Evolutionary conservation across 2,888 invertebrate genomes (phyloP), one percentile per base, ranked within the genome.

Genomic region (Tiliacea aurago): DNA sequence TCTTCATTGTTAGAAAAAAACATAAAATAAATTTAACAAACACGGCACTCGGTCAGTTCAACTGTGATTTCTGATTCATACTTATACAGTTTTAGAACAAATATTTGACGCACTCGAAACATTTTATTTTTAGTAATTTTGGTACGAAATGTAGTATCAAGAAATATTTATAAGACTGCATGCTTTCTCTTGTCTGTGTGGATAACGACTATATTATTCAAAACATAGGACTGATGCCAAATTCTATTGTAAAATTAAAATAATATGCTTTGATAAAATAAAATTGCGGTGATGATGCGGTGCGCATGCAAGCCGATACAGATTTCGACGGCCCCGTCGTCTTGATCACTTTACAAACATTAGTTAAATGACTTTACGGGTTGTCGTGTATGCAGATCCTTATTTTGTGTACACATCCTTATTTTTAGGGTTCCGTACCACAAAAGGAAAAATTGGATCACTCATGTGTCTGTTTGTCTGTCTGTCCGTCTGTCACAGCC

Each of bases 151-250:
- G 4, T 53, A 41, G 20, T 66, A 66, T 70, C 51, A 18, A 45
- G 37, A 55, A 78, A 78, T 78, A 78, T 68, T 67, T 80, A 59
- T 67, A 73, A 67, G 56, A 49, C 43, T 49, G 45, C 47, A 55
- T 45, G 51, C 65, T 67, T 67, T 66, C 66, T 45, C 47, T 63
- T 28, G 64, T 61, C 68, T 61, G 59, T 51, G 55, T 37, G 23
- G 67, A 68, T 76, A 69, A 58, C 23, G 23, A 58, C n/a, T 49
- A 11, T 33, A 23, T 78, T 33, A 23, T 78, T 70, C 78, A 72
- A 61, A 83, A 72, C 68, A 70, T 51, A 59, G 64, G 51, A 62
- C 56, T 51, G 68, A 62, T 62, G 79, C 83, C 78, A 83, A 80
- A 73, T 73, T 55, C 33, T 73, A 67, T 73, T 70, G 65, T 63